Evolutionary conservation across 2,113 vertebrate species (phyloP).

Genomic region (Peromyscus californicus): DNA sequence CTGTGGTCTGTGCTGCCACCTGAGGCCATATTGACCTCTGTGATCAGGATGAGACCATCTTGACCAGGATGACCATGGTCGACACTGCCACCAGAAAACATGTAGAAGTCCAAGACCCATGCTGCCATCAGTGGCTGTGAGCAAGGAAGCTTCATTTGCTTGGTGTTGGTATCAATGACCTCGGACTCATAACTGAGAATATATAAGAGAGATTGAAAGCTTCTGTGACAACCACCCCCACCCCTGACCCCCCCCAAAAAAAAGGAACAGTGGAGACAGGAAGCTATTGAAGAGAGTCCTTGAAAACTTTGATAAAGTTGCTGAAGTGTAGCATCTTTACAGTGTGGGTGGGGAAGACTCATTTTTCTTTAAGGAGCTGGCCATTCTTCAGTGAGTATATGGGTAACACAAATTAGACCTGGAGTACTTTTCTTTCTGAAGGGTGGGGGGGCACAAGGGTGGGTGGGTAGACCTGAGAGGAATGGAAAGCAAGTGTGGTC

Average conservation of each 20-base stretch:
- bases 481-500: background rate
- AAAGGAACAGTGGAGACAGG: background rate
- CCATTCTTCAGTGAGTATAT: too few species aligned
- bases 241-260: too few species aligned
- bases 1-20: background rate
- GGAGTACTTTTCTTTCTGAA: background rate
- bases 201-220: background rate
- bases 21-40: background rate
- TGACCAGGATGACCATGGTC: too few species aligned
- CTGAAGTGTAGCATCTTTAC: too few species aligned
- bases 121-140: background rate
- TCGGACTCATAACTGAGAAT: background rate
- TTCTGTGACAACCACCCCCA: background rate
- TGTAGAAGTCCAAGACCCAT: too few species aligned
- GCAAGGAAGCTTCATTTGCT: background rate
- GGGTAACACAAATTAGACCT: too few species aligned
- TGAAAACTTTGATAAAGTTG: background rate
- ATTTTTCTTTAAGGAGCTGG: too few species aligned
- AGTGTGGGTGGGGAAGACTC: too few species aligned
- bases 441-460: background rate
- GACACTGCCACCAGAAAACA: too few species aligned
- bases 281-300: background rate
- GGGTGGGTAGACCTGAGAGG: background rate
- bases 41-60: background rate
- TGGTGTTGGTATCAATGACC: background rate